A percentile compares a stretch with the other conserved stretches of the same genome.
phyloP scores from a whole-genome alignment of 2,797 vertebrate genomes.

The Prunella strophiata region DNA sequence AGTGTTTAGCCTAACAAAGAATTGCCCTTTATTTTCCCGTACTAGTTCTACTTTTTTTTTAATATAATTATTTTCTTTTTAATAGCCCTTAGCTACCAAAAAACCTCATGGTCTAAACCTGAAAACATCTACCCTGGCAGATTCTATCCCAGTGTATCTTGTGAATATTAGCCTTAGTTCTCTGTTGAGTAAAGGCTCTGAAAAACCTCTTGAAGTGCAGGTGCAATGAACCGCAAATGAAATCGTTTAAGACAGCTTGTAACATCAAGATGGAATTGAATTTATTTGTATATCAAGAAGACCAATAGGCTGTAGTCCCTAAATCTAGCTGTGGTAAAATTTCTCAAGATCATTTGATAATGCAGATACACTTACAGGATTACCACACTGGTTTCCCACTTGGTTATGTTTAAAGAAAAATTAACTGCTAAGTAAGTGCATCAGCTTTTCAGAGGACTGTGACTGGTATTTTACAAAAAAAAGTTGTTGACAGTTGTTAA shows the following conservation, averaged over 20 bases:
- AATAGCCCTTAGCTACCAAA: background rate
- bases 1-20: background rate
- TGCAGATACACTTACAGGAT: background rate
- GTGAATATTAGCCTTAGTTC: slow-evolving; percentile 11
- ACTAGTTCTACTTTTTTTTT: background rate
- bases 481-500: background rate
- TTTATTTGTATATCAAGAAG: slow-evolving; percentile 49
- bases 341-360: background rate
- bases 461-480: slow-evolving; percentile 14
- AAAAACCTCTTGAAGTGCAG: slow-evolving; percentile 75
- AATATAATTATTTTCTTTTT: slow-evolving; percentile 12
- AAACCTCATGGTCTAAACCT: background rate
- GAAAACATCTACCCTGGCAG: background rate
- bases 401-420: slow-evolving; percentile 47
- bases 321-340: slow-evolving; percentile 6
- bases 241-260: slow-evolving; percentile 68
- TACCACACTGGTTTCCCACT: background rate
- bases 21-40: background rate
- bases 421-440: background rate
- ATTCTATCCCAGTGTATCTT: background rate
- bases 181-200: background rate
- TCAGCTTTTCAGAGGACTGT: slow-evolving; percentile 15
- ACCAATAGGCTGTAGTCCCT: slow-evolving; percentile 13
- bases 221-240: slow-evolving; percentile 72
- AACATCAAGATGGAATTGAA: slow-evolving; percentile 75